A percentile compares a stretch with the other conserved stretches of the same genome.
These are phyloP conservation scores for Drosophila tani DNA, from an alignment of 1,140 invertebrate genomes.

Conservation along the genomic window DNA sequence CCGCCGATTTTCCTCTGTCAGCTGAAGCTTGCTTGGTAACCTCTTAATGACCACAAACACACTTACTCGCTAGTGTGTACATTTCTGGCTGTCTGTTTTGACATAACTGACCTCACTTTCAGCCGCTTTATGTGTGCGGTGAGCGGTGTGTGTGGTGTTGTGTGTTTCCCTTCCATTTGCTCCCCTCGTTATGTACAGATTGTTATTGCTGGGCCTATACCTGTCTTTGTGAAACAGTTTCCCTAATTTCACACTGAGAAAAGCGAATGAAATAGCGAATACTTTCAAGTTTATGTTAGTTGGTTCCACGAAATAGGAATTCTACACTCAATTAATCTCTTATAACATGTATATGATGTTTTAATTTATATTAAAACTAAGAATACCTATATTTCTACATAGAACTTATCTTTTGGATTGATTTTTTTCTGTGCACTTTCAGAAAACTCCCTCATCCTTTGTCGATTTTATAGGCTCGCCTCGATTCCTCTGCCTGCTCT, in stretches of 20 bases:
- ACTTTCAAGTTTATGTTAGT: no score
- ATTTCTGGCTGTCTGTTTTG: conserved; percentile 50
- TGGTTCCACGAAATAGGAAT: background rate
- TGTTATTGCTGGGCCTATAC: conserved; percentile 41
- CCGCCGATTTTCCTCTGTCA: conserved; percentile 29
- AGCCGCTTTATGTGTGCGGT: conserved; percentile 16
- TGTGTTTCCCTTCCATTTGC: conserved; percentile 15
- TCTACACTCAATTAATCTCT: background rate
- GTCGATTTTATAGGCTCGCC: background rate
- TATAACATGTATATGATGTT: background rate
- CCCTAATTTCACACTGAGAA: conserved; percentile 39
- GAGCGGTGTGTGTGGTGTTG: conserved; percentile 2
- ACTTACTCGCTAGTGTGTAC: conserved; percentile 24
- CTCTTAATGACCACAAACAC: conserved; percentile 46
- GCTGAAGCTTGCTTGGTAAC: conserved; percentile 22
- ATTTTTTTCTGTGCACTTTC: background rate
- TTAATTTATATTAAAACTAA: background rate
- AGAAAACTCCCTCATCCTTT: background rate
- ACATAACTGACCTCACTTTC: conserved; percentile 63
- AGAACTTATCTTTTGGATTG: background rate
- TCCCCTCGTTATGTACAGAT: conserved; percentile 29
- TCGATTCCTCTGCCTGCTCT: conserved; percentile 26
- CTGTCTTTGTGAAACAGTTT: conserved; percentile 35
- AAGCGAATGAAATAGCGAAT: background rate
- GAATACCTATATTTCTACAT: background rate